Percentiles rank a stretch among this genome's conserved stretches.
Evolutionary conservation across 2,113 vertebrate genomes (phyloP).

Genomic region (Abramis brama): DNA sequence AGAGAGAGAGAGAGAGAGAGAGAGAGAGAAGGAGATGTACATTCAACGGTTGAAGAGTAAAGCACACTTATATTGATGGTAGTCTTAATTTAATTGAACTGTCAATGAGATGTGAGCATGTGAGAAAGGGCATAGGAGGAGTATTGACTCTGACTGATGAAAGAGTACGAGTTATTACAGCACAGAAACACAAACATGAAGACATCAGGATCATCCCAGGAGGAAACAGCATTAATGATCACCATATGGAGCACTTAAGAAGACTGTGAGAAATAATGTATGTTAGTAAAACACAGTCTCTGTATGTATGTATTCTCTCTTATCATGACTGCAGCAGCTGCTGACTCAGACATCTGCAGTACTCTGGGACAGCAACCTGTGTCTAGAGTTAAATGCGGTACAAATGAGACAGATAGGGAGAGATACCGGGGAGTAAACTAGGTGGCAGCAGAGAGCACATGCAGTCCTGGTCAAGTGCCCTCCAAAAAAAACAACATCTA

Average conservation of each 20-base stretch:
- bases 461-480: not conserved
- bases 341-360: slow-evolving; percentile 47
- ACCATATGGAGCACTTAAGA: slow-evolving; percentile 10
- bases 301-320: not conserved
- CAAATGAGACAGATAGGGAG: slow-evolving; percentile 25
- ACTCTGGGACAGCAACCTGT: slow-evolving; percentile 8
- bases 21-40: not conserved
- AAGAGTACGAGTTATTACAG: not conserved
- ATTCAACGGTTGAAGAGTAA: not conserved
- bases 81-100: not conserved
- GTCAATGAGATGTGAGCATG: not conserved
- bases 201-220: not conserved
- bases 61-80: not conserved
- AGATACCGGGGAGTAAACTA: slow-evolving; percentile 14
- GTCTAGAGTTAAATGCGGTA: slow-evolving; percentile 23
- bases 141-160: not conserved
- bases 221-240: not conserved
- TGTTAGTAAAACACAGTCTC: slow-evolving; percentile 1
- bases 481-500: not conserved
- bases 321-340: slow-evolving; percentile 23
- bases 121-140: not conserved
- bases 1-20: not conserved
- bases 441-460: slow-evolving; percentile 22
- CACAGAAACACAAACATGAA: not conserved
- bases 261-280: not conserved